Evolutionary conservation across 2,797 vertebrate genomes (phyloP), one percentile per base, ranked within the genome.

Genomic region (Hydrophis major): DNA sequence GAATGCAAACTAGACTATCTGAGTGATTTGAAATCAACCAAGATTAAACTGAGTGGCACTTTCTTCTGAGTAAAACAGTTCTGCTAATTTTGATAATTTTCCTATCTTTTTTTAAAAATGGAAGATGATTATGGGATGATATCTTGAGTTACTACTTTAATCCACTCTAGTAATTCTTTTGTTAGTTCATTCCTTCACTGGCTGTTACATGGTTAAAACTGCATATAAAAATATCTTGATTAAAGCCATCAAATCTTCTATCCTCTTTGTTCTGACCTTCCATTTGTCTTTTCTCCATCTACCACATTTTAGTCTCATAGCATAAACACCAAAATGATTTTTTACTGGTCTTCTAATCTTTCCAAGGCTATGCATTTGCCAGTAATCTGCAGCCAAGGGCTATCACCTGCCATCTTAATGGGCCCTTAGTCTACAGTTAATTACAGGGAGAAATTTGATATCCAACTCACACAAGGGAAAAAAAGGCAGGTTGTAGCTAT

Each of bases 371-470:
- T 91, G 89, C 20, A 63, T 91, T 96, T 94, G 96, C 83, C 94
- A 95, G 88, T 95, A 96, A 96, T 93, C 74, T 86, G 25, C 94
- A 94, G 86, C 94, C 94, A 90, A 59, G 90, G 91, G 95, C 95
- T 94, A 95, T 93, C 87, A 47, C 83, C 88, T 55, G 93, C 88
- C 92, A 95, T 96, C 95, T 93, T 97, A 97, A 97, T 96, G 94
- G 95, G 92, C 94, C 95, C 69, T 94, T 47, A 90, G 87, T 66
- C 92, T 83, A 56, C 50, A 93, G 94, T 94, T 97, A 97, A 97
- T 97, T 97, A 96, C 88, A 96, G 96, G 47, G 96, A 94, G 78
- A 95, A 95, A 94, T 95, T 91, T 96, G 87, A 88, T 95, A 95
- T 94, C 93, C 91, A 93, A 89, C 95, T 96, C 90, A 94, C 90